These are phyloP conservation scores for Anoplopoma fimbria DNA, from an alignment of 2,113 vertebrate species.

Conservation along the genomic window DNA sequence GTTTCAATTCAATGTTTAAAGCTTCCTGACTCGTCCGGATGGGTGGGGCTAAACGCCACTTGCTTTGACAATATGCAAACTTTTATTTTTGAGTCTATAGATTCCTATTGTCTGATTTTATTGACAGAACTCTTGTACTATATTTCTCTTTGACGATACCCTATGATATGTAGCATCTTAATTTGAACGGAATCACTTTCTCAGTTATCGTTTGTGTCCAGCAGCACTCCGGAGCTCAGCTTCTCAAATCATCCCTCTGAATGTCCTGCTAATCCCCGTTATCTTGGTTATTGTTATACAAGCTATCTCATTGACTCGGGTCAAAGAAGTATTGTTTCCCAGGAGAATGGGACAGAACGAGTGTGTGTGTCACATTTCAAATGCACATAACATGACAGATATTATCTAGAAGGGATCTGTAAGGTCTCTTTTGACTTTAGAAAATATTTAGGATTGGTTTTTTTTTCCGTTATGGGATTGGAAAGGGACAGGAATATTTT, in stretches of 20 bases:
- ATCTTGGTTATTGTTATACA: constrained; percentile 24
- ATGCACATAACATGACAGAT: neutral
- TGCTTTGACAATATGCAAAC: no score
- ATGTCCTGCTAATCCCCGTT: constrained; percentile 51
- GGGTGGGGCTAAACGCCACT: no score
- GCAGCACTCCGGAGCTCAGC: constrained; percentile 36
- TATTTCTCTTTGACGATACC: neutral
- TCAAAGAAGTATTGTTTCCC: constrained; percentile 42
- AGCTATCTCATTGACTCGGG: constrained; percentile 23
- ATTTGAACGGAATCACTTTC: constrained; percentile 17
- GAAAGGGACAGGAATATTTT: no score
- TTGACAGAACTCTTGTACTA: neutral
- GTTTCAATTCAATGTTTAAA: no score
- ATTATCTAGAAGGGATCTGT: no score
- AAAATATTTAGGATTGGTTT: no score
- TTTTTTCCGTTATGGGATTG: no score
- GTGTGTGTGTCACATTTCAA: constrained; percentile 2
- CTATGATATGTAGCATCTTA: constrained; percentile 11
- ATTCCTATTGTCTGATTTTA: no score
- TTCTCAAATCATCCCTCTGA: constrained; percentile 25
- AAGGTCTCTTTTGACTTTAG: no score
- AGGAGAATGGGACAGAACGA: neutral
- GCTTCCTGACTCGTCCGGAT: no score
- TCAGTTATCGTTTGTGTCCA: constrained; percentile 41
- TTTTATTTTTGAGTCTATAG: neutral